phyloP scores from a whole-genome alignment of 1,140 invertebrate genomes.

The Zaprionus nigranus region DNA sequence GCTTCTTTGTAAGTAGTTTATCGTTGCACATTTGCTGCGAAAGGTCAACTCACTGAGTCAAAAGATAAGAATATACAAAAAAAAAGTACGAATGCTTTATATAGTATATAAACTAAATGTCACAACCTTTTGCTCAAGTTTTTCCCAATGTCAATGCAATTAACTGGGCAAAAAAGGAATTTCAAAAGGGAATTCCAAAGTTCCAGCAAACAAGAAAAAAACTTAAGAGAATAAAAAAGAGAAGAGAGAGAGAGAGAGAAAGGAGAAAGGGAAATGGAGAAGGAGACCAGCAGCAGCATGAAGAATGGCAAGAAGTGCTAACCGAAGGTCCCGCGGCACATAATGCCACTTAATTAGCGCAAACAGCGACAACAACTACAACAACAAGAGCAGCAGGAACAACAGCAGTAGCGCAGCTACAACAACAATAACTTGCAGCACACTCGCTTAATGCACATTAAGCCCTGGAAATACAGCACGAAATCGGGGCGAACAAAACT shows the following conservation, averaged over 20 bases:
- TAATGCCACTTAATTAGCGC: constrained; percentile 50
- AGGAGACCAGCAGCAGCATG: constrained; percentile 1
- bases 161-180: not conserved
- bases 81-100: not conserved
- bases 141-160: constrained; percentile 23
- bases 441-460: constrained; percentile 48
- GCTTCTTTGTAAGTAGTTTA: too few species aligned
- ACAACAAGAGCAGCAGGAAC: not conserved
- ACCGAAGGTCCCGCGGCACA: constrained; percentile 14
- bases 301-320: constrained; percentile 2
- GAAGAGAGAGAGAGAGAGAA: not conserved
- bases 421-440: constrained; percentile 19
- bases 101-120: not conserved
- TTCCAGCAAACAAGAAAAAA: constrained; percentile 13
- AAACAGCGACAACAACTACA: constrained; percentile 27
- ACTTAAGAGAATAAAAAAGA: constrained; percentile 9
- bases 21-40: not conserved
- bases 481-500: constrained; percentile 31
- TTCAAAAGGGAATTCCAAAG: constrained; percentile 13
- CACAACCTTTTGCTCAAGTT: constrained; percentile 4
- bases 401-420: not conserved
- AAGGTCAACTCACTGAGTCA: not conserved
- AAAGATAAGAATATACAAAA: not conserved
- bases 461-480: constrained; percentile 31
- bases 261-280: not conserved